Evolutionary conservation across 1,140 invertebrate species (phyloP).

Genomic region (Drosophila bifasciata): DNA sequence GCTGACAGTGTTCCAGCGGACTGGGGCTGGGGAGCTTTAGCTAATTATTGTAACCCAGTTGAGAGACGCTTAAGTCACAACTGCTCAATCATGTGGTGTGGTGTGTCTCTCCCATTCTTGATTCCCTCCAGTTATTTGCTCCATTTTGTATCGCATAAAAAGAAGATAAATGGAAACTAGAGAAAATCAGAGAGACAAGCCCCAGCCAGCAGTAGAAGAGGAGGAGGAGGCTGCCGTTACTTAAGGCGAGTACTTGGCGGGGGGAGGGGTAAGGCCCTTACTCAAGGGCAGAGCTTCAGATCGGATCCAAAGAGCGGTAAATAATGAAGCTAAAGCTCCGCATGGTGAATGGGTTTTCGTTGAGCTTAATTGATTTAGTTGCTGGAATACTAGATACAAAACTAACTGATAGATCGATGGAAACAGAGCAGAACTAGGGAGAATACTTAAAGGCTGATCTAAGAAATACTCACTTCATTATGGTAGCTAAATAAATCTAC

Average conservation of each 20-base stretch:
- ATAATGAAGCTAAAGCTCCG: slow-evolving; percentile 30
- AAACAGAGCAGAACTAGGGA: too few relatives aligned
- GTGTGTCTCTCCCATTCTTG: slow-evolving; percentile 17
- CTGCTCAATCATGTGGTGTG: slow-evolving; percentile 32
- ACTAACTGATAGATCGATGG: too few relatives aligned
- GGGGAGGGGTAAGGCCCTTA: too few relatives aligned
- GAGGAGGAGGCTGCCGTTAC: slow-evolving; percentile 15
- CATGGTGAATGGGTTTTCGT: slow-evolving; percentile 11
- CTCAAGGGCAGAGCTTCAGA: neutral
- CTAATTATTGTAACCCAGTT: slow-evolving; percentile 44
- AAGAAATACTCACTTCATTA: too few relatives aligned
- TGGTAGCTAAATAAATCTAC: too few relatives aligned
- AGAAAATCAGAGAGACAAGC: slow-evolving; percentile 20
- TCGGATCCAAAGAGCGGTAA: slow-evolving; percentile 7
- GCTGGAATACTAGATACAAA: neutral
- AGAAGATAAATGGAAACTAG: slow-evolving; percentile 31
- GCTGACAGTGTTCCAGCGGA: slow-evolving; percentile 3
- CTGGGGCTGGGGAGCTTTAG: neutral
- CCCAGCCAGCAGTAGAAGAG: too few relatives aligned
- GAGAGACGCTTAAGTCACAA: slow-evolving; percentile 41
- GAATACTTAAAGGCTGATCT: too few relatives aligned
- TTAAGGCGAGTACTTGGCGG: too few relatives aligned
- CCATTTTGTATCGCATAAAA: slow-evolving; percentile 16
- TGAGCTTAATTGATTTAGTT: slow-evolving; percentile 13
- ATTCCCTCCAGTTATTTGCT: slow-evolving; percentile 39